Percentiles rank a stretch among this genome's conserved stretches.
Evolutionary conservation across 2,888 invertebrate genomes (phyloP).

Genomic region (Microdon myrmicae): DNA sequence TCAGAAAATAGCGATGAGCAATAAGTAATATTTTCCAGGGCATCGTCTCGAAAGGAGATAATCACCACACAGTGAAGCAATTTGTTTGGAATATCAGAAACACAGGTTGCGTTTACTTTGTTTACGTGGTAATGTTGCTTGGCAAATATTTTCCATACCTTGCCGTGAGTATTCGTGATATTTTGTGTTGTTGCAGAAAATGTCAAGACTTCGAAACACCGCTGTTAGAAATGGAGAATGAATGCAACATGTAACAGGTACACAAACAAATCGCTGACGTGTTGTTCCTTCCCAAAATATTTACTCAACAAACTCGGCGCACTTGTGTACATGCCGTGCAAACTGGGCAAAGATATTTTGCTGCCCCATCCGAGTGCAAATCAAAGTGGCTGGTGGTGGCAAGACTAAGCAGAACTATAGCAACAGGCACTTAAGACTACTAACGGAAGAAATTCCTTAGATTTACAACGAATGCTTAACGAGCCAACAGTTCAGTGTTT

Average conservation of each 20-base stretch:
- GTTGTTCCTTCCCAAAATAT: slow-evolving; percentile 45
- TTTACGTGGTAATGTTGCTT: no score
- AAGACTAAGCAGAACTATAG: slow-evolving; percentile 20
- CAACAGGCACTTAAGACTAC: slow-evolving; percentile 20
- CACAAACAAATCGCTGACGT: slow-evolving; percentile 29
- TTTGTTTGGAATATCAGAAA: no score
- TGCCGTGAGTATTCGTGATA: no score
- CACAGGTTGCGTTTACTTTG: no score
- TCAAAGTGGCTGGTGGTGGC: slow-evolving; percentile 33
- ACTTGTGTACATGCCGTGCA: slow-evolving; percentile 24
- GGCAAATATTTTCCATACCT: no score
- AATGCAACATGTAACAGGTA: slow-evolving; percentile 47
- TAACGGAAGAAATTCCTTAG: slow-evolving; percentile 46
- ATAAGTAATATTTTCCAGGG: no score
- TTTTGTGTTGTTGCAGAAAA: slow-evolving; percentile 37
- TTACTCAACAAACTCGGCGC: slow-evolving; percentile 35
- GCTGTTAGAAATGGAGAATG: slow-evolving; percentile 42
- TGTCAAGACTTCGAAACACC: slow-evolving; percentile 44
- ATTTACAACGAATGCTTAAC: slow-evolving; percentile 36
- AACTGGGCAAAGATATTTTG: slow-evolving; percentile 34
- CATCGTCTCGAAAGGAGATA: no score
- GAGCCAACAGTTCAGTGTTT: slow-evolving; percentile 20
- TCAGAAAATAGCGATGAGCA: no score
- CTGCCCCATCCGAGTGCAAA: slow-evolving; percentile 26
- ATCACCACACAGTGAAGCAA: no score